phyloP scores from a whole-genome alignment of 2,113 vertebrate species.

The Phoenicopterus ruber region DNA sequence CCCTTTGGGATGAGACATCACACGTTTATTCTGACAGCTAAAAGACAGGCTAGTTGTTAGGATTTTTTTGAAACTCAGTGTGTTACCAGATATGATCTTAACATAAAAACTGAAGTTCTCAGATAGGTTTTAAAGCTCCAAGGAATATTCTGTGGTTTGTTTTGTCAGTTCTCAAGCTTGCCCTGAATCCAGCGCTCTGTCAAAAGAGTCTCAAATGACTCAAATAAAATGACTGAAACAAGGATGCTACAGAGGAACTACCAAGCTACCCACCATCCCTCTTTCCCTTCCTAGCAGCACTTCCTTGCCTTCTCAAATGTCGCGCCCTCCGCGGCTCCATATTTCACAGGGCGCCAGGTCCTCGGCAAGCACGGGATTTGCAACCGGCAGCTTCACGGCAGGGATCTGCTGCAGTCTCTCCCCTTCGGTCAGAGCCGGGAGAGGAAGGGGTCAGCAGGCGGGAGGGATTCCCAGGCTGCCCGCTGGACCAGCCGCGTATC shows the following conservation, averaged over 20 bases:
- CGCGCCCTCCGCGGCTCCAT: not conserved
- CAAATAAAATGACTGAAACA: not conserved
- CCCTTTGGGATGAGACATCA: not conserved
- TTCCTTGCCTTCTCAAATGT: not conserved
- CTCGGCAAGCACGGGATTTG: not conserved
- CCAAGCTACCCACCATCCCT: not conserved
- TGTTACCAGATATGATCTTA: not conserved
- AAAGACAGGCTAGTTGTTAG: not conserved
- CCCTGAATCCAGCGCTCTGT: not conserved
- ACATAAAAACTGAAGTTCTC: not conserved
- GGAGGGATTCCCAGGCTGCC: not conserved
- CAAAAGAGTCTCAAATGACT: not conserved
- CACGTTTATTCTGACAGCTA: not conserved
- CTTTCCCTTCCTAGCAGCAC: not conserved
- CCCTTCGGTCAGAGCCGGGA: not conserved
- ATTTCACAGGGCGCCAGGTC: not conserved
- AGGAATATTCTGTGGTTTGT: not conserved
- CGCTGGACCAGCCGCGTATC: fast-evolving
- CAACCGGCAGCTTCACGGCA: not conserved
- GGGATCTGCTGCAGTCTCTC: not conserved
- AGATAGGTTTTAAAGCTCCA: not conserved
- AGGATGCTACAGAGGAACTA: not conserved
- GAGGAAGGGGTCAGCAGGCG: not conserved
- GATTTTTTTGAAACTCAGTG: not conserved
- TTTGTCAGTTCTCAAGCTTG: not conserved